phyloP scores from a whole-genome alignment of 2,888 invertebrate genomes.

The Aethes cnicana region DNA sequence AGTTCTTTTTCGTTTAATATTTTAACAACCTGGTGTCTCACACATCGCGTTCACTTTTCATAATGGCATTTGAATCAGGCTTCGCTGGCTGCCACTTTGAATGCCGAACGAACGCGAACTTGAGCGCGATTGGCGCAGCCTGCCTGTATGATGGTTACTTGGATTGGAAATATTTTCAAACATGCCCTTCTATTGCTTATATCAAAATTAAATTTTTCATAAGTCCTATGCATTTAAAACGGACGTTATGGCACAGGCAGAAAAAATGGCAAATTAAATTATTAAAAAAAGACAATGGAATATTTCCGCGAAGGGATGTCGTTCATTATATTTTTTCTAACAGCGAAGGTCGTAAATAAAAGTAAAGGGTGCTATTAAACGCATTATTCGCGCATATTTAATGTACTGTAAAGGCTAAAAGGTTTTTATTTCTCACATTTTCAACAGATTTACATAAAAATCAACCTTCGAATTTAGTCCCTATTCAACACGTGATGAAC shows the following conservation, averaged over 20 bases:
- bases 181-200: too few relatives aligned
- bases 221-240: constrained; percentile 1
- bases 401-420: constrained; percentile 78
- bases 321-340: constrained; percentile 76
- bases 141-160: neutral
- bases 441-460: constrained; percentile 73
- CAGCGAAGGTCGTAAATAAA: constrained; percentile 72
- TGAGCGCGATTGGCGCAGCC: constrained; percentile 7
- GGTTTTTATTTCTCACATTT: constrained; percentile 69
- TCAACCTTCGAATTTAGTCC: constrained; percentile 63
- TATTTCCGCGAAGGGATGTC: constrained; percentile 61
- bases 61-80: constrained; percentile 68
- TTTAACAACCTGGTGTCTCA: constrained; percentile 69
- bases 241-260: constrained; percentile 1
- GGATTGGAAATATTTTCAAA: neutral
- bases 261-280: constrained; percentile 47
- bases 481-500: constrained; percentile 66
- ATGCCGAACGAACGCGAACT: constrained; percentile 61
- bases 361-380: constrained; percentile 80
- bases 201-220: neutral
- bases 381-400: constrained; percentile 80
- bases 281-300: constrained; percentile 66
- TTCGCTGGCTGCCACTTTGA: constrained; percentile 58
- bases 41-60: constrained; percentile 64
- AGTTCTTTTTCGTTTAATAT: constrained; percentile 75